These are phyloP conservation scores for Acleris literana DNA, from an alignment of 2,888 invertebrate genomes.

Conservation along the genomic window DNA sequence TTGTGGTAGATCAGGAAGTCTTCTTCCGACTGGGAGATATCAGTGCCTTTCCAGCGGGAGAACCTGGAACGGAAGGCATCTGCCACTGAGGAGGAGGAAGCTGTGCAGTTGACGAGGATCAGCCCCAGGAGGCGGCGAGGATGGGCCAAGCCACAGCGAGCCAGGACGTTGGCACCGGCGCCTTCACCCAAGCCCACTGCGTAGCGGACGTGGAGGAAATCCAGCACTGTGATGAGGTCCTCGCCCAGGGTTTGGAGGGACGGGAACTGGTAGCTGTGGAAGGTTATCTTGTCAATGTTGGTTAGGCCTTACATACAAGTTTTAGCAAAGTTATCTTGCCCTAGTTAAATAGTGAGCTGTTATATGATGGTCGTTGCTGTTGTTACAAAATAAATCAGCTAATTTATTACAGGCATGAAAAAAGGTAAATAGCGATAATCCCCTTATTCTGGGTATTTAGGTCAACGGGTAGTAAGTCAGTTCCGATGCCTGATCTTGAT, in stretches of 20 bases:
- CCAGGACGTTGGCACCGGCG: slow-evolving; percentile 93
- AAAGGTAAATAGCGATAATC: no score
- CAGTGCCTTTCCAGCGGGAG: slow-evolving; percentile 92
- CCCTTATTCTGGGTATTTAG: no score
- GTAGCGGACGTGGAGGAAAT: slow-evolving; percentile 91
- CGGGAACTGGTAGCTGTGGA: slow-evolving; percentile 89
- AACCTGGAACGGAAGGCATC: slow-evolving; percentile 94
- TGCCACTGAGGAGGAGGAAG: slow-evolving; percentile 92
- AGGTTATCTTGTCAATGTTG: not conserved
- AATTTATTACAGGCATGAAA: no score
- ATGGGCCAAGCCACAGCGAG: slow-evolving; percentile 92
- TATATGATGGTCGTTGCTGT: no score
- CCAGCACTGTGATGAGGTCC: slow-evolving; percentile 91
- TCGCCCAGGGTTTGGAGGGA: slow-evolving; percentile 92
- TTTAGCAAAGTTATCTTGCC: no score
- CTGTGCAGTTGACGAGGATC: slow-evolving; percentile 93
- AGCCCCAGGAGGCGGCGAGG: slow-evolving; percentile 90
- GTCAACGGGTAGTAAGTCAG: no score
- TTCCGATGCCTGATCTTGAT: no score
- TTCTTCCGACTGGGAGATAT: slow-evolving; percentile 94
- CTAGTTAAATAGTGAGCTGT: no score
- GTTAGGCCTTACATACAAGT: no score
- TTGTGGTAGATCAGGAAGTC: slow-evolving; percentile 94
- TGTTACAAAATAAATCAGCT: no score
- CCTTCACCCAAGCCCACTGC: slow-evolving; percentile 94